These are phyloP conservation scores for Nyctereutes procyonoides DNA, from an alignment of 2,113 vertebrate genomes.

Conservation along the genomic window DNA sequence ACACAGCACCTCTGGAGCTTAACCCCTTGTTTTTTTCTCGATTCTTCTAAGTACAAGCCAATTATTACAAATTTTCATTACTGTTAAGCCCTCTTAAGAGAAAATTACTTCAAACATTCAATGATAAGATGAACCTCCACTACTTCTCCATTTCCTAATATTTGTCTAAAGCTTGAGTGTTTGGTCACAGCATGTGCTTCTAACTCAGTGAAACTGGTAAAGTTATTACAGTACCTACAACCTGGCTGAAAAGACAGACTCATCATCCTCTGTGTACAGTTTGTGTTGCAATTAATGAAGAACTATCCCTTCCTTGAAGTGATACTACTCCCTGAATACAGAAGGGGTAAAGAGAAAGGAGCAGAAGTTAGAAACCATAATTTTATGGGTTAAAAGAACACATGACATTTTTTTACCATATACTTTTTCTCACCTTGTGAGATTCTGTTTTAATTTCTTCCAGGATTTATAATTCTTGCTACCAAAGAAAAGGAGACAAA, in stretches of 20 bases:
- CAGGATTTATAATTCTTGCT: slow-evolving; percentile 45
- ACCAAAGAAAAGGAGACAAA: background rate
- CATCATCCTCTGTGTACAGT: background rate
- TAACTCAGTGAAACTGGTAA: background rate
- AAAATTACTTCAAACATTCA: slow-evolving; percentile 35
- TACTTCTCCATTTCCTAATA: background rate
- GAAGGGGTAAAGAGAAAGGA: background rate
- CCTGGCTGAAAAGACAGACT: background rate
- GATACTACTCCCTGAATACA: background rate
- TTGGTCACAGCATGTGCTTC: slow-evolving; percentile 10
- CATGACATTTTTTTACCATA: background rate
- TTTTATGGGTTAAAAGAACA: background rate
- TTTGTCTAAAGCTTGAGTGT: background rate
- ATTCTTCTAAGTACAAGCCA: background rate
- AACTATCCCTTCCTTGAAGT: background rate
- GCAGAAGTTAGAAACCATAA: background rate
- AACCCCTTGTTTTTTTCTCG: background rate
- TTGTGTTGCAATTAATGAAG: background rate
- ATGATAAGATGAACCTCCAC: background rate
- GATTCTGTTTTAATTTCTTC: slow-evolving; percentile 4
- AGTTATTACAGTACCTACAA: background rate
- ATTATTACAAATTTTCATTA: background rate
- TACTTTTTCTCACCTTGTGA: background rate
- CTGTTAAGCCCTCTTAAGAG: slow-evolving; percentile 30
- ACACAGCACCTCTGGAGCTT: background rate